phyloP scores from a whole-genome alignment of 2,888 invertebrate species.

The Calameuta idolon region DNA sequence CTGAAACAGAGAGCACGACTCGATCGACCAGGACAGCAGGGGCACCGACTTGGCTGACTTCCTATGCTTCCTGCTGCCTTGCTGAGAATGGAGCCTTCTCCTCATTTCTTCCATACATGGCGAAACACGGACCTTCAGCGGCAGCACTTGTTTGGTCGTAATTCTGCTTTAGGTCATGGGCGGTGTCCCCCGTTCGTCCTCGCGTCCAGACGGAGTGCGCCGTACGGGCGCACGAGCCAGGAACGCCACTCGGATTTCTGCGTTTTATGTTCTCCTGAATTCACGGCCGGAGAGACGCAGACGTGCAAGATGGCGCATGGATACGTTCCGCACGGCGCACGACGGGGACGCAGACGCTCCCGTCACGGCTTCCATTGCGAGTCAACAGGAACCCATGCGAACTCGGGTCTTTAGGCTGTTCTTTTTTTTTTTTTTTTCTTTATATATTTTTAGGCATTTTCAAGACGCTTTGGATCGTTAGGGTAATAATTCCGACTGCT shows the following conservation, averaged over 20 bases:
- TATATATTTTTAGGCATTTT: background rate
- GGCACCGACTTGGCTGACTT: constrained; percentile 17
- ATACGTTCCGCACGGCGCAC: constrained; percentile 36
- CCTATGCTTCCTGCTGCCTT: constrained; percentile 43
- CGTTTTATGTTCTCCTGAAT: constrained; percentile 52
- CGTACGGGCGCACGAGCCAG: background rate
- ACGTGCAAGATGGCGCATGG: constrained; percentile 64
- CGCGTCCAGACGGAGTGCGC: constrained; percentile 11
- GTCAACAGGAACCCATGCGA: constrained; percentile 19
- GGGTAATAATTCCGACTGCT: background rate
- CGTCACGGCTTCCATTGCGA: constrained; percentile 19
- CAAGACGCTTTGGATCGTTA: background rate
- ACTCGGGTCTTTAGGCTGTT: background rate
- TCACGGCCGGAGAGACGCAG: constrained; percentile 62
- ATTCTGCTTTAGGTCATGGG: constrained; percentile 32
- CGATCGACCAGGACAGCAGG: background rate
- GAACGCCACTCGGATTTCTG: constrained; percentile 7
- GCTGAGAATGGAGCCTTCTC: constrained; percentile 57
- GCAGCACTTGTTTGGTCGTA: constrained; percentile 57
- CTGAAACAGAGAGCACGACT: background rate
- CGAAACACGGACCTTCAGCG: constrained; percentile 40
- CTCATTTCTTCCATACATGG: constrained; percentile 63
- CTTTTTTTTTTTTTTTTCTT: background rate
- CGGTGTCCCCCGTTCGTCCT: constrained; percentile 34
- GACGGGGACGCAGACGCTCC: constrained; percentile 43